A percentile compares a stretch with the other conserved stretches of the same genome.
These are phyloP conservation scores for Bombus consobrinus DNA, from an alignment of 1,140 invertebrate genomes.

Conservation along the genomic window DNA sequence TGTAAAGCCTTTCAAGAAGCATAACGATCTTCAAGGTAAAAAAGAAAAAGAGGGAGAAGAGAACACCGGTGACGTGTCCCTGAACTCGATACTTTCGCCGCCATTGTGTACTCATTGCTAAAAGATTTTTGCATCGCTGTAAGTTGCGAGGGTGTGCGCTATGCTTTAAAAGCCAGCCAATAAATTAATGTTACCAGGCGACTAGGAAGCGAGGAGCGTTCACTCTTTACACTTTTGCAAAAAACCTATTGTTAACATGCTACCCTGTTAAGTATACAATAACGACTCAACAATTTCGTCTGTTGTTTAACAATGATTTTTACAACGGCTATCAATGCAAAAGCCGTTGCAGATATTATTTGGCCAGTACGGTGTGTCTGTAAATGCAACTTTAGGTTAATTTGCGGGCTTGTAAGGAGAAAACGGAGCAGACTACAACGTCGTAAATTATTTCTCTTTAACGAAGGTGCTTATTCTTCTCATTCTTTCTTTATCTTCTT, in stretches of 20 bases:
- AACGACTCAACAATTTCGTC: constrained; percentile 61
- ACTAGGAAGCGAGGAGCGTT: constrained; percentile 36
- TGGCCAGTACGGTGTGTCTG: not conserved
- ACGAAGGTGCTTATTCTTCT: too few relatives aligned
- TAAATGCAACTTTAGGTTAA: not conserved
- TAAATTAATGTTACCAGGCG: constrained; percentile 67
- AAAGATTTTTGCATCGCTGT: constrained; percentile 45
- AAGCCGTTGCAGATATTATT: not conserved
- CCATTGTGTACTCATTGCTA: constrained; percentile 55
- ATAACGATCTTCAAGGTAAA: not conserved
- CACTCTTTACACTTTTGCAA: constrained; percentile 56
- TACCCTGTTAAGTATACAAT: constrained; percentile 63
- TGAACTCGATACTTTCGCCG: constrained; percentile 67
- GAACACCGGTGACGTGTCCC: constrained; percentile 19
- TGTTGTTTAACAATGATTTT: constrained; percentile 42
- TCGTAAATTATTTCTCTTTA: constrained; percentile 3
- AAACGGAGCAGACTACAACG: not conserved
- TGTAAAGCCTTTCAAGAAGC: not conserved
- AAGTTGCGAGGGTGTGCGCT: constrained; percentile 16
- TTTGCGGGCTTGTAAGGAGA: not conserved
- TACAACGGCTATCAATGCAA: not conserved
- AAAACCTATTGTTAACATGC: constrained; percentile 64
- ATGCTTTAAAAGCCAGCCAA: constrained; percentile 44
- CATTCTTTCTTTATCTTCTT: not conserved
- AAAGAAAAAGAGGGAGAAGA: not conserved